These are phyloP conservation scores for Drosophila trapezifrons DNA, from an alignment of 1,140 invertebrate genomes.

Conservation along the genomic window DNA sequence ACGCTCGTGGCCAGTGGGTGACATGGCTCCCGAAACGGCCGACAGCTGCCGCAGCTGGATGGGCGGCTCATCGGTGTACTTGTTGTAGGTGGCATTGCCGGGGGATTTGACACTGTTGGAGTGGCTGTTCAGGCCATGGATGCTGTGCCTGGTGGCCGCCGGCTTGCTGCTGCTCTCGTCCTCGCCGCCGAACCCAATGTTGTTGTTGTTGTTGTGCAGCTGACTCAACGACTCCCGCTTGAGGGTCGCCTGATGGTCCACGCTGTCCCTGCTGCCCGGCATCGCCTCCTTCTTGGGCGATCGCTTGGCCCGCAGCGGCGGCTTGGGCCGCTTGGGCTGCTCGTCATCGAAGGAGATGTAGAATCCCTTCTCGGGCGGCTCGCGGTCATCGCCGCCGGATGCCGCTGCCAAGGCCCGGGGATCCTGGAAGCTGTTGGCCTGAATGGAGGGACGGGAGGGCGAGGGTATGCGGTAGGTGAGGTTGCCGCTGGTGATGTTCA, in stretches of 20 bases:
- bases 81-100: slow-evolving; percentile 80
- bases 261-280: slow-evolving; percentile 74
- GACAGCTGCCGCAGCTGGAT: slow-evolving; percentile 72
- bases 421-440: slow-evolving; percentile 89
- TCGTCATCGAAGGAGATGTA: slow-evolving; percentile 97
- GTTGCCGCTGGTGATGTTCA: slow-evolving; percentile 94
- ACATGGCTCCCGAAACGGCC: slow-evolving; percentile 37
- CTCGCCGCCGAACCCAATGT: slow-evolving; percentile 47
- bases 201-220: slow-evolving; percentile 82
- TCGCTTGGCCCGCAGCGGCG: slow-evolving; percentile 91
- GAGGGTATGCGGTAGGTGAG: slow-evolving; percentile 94
- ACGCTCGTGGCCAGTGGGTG: slow-evolving; percentile 46
- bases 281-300: slow-evolving; percentile 90
- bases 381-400: slow-evolving; percentile 70
- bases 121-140: slow-evolving; percentile 44
- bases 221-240: slow-evolving; percentile 85
- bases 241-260: slow-evolving; percentile 70
- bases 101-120: slow-evolving; percentile 59
- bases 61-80: slow-evolving; percentile 79
- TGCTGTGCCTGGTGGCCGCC: slow-evolving; percentile 47
- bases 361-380: slow-evolving; percentile 93
- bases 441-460: slow-evolving; percentile 89
- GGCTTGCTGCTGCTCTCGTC: slow-evolving; percentile 42
- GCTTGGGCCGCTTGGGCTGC: slow-evolving; percentile 94
- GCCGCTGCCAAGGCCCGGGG: slow-evolving; percentile 55